Percentiles rank a stretch among this genome's conserved stretches.
These are phyloP conservation scores for human (Homo sapiens) DNA, from an alignment of 2,113 vertebrate species.

Conservation along the genomic window DNA sequence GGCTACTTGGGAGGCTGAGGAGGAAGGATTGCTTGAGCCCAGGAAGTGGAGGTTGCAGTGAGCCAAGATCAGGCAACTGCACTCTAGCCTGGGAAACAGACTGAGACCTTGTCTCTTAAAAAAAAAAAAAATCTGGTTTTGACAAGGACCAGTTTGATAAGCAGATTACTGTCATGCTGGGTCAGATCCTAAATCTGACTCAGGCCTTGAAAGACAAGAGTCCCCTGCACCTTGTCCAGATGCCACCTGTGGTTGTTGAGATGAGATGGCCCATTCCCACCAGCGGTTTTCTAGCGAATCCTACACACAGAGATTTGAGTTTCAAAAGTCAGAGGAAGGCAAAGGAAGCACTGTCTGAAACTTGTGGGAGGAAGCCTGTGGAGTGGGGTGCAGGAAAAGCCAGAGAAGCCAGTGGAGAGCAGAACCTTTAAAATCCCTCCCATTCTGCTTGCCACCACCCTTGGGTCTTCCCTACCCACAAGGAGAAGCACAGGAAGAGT, in stretches of 20 bases:
- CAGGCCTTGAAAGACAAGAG: constrained; percentile 96
- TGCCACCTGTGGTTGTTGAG: constrained; percentile 93
- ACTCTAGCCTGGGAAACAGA: too few species aligned
- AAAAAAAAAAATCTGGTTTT: background rate
- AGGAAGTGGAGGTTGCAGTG: too few species aligned
- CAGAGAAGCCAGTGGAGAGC: background rate
- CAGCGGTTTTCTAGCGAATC: constrained; percentile 94
- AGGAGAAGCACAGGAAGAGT: constrained; percentile 62
- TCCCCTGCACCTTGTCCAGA: constrained; percentile 96
- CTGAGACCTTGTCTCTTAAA: too few species aligned
- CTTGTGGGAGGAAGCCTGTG: constrained; percentile 65
- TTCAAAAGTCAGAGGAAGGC: constrained; percentile 82
- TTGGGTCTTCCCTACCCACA: constrained; percentile 30
- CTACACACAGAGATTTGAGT: constrained; percentile 99
- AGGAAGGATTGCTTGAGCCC: too few species aligned
- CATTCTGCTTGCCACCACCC: constrained; percentile 9
- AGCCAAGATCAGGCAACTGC: background rate
- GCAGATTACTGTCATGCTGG: too few species aligned
- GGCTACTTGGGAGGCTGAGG: too few species aligned
- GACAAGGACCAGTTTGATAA: too few species aligned
- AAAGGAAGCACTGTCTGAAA: constrained; percentile 60
- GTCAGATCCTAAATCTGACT: constrained; percentile 94
- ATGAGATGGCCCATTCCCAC: constrained; percentile 93
- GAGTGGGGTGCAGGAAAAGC: constrained; percentile 1
- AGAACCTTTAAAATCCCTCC: constrained; percentile 26